phyloP scores from a whole-genome alignment of 2,888 invertebrate genomes.

The Sympetrum striolatum region DNA sequence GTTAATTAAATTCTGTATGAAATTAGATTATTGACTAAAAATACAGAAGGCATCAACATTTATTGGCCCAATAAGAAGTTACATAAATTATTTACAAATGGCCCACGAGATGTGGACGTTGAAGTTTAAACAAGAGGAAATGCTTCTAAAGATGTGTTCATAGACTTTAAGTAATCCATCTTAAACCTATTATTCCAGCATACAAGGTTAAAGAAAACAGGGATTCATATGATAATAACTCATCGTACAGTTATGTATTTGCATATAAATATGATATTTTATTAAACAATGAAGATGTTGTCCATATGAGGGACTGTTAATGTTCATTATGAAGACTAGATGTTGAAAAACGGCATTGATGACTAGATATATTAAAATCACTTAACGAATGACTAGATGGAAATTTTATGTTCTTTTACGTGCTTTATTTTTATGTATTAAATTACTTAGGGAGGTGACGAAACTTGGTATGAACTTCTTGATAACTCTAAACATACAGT shows the following conservation, averaged over 20 bases:
- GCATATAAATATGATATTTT: neutral
- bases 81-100: constrained; percentile 41
- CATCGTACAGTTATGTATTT: neutral
- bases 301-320: neutral
- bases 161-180: neutral
- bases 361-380: neutral
- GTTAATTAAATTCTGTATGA: neutral
- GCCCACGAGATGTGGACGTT: neutral
- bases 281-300: neutral
- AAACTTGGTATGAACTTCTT: neutral
- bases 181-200: neutral
- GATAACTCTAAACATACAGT: constrained; percentile 9
- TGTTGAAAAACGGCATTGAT: neutral
- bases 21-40: neutral
- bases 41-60: constrained; percentile 11
- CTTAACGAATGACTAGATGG: neutral
- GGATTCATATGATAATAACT: no score
- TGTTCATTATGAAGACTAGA: neutral
- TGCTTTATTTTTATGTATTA: neutral
- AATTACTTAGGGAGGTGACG: neutral
- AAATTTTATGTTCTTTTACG: neutral
- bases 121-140: neutral
- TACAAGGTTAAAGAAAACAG: neutral
- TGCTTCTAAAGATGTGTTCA: neutral
- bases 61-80: constrained; percentile 29